Evolutionary conservation across 2,113 vertebrate genomes (phyloP), one percentile per base, ranked within the genome.

Genomic region (Gymnocephalus cernua): DNA sequence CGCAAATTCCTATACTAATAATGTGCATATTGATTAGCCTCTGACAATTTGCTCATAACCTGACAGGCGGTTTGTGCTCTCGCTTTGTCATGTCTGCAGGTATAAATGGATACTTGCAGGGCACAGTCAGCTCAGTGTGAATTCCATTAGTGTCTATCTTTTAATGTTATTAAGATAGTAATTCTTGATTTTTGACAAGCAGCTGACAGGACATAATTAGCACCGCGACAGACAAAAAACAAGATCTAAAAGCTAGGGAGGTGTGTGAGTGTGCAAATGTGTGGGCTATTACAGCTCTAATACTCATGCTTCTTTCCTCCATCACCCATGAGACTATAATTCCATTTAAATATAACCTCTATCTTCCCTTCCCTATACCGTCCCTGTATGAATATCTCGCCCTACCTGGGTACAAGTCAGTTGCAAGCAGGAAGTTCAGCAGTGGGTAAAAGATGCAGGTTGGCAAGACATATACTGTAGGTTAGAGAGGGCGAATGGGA

Each of bases 151-250:
- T 58, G 79, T 54, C 57, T 4, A 14, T 80, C 21, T 21, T 79
- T 70, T 44, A 62, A 84, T 58, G 68, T 83, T 79, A 67, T 65
- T 58, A 78, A 85, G 68, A 75, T 71, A 35, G 29, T 64, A 80
- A 78, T 77, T 83, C 53, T 71, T 66, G 13, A 63, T 80, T 86
- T 84, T 51, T 82, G 80, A 88, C 69, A 82, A 32, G 44, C 50
- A 35, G 59, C 45, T 80, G 76, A 79, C 82, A 67, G 77, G 85
- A 59, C 62, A 58, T 86, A 87, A 88, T 90, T 86, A 89, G 78
- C 25, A 23, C 56, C 6, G 68, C 18, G 50, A 73, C 70, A 73
- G 63, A 71, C 14, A 56, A 80, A 83, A 87, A 81, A 48, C 63
- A 63, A 75, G 48, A 68, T 7, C 57, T 65, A 83, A 70, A 72